phyloP scores from a whole-genome alignment of 2,113 vertebrate genomes.

The Ciconia maguari region DNA sequence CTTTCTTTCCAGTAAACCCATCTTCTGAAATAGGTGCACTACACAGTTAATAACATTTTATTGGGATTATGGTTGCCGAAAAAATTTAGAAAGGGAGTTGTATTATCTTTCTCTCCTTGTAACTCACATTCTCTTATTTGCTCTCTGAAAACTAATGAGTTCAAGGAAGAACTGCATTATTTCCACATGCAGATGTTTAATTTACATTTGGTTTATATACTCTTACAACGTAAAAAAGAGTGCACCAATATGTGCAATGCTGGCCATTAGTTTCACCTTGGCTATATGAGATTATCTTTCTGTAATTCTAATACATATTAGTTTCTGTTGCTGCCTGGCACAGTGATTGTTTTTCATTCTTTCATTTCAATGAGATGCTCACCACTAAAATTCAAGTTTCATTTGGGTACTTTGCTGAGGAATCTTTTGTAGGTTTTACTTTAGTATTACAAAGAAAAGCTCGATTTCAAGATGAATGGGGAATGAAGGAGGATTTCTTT shows the following conservation, averaged over 20 bases:
- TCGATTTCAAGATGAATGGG: background rate
- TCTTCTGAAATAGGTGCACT: background rate
- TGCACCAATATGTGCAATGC: background rate
- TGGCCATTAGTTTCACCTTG: background rate
- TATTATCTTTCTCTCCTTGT: background rate
- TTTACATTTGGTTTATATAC: constrained; percentile 7
- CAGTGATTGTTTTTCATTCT: background rate
- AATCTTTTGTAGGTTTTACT: background rate
- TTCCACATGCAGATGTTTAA: background rate
- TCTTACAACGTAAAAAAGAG: background rate
- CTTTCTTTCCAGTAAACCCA: background rate
- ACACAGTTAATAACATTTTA: background rate
- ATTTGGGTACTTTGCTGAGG: background rate
- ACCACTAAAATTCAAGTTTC: background rate
- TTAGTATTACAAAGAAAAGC: background rate
- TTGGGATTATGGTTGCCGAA: background rate
- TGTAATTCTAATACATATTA: background rate
- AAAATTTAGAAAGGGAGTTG: background rate
- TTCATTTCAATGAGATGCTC: background rate
- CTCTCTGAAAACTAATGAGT: background rate
- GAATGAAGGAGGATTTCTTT: background rate
- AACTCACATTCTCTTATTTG: background rate
- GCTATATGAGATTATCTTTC: background rate
- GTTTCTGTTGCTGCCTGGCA: background rate
- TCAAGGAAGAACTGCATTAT: background rate